These are phyloP conservation scores for Heteronetta atricapilla DNA, from an alignment of 2,113 vertebrate species.

Conservation along the genomic window DNA sequence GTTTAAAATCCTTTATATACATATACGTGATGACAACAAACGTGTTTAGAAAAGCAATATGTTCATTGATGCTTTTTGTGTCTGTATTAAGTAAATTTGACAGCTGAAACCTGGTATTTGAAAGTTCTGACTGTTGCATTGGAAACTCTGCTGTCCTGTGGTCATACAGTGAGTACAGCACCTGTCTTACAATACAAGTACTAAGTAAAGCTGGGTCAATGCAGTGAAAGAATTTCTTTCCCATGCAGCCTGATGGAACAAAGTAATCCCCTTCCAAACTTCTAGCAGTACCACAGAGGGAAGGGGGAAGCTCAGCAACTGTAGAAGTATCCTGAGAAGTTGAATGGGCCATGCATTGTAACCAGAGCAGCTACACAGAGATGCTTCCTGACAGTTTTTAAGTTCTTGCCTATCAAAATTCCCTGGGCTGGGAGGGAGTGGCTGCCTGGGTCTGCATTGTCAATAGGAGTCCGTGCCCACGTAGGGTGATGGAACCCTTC, in stretches of 20 bases:
- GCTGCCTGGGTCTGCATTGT: not conserved
- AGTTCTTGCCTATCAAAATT: not conserved
- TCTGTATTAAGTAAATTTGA: not conserved
- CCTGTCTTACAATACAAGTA: not conserved
- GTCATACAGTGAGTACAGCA: not conserved
- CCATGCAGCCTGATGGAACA: not conserved
- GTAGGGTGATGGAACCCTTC: rapidly evolving
- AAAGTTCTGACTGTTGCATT: not conserved
- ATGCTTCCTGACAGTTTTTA: not conserved
- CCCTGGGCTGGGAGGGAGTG: not conserved
- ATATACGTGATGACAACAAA: not conserved
- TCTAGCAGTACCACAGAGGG: rapidly evolving
- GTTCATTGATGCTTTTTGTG: not conserved
- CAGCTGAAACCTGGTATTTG: constrained; percentile 29
- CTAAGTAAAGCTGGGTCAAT: not conserved
- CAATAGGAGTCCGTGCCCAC: not conserved
- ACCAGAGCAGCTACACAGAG: not conserved
- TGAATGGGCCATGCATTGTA: not conserved
- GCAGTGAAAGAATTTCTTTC: not conserved
- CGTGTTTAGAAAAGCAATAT: not conserved
- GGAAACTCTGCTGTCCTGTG: not conserved
- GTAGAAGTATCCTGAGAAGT: not conserved
- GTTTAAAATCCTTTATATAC: constrained; percentile 24
- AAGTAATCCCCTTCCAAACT: not conserved
- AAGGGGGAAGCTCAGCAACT: not conserved